Evolutionary conservation across 1,140 invertebrate species (phyloP).

Genomic region (Hermetia illucens): DNA sequence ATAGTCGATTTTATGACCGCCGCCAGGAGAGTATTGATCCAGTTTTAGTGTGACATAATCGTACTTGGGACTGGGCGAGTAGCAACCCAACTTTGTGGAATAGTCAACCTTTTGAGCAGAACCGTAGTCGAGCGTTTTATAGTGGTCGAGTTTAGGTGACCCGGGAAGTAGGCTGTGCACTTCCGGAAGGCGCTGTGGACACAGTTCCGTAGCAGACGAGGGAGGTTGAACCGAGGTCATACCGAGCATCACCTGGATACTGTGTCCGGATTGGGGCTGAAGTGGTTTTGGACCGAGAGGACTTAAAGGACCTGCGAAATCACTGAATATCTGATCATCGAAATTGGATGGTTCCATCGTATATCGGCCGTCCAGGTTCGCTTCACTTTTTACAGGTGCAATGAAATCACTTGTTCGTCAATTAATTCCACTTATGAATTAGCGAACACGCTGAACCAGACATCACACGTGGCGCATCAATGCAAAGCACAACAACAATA

Average conservation of each 20-base stretch:
- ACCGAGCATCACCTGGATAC: constrained; percentile 57
- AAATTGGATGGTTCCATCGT: constrained; percentile 56
- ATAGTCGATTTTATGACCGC: constrained; percentile 14
- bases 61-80: constrained; percentile 27
- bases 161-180: constrained; percentile 27
- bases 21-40: constrained; percentile 6
- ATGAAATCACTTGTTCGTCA: too few species aligned
- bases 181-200: constrained; percentile 21
- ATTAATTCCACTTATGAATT: too few species aligned
- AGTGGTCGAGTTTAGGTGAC: constrained; percentile 18
- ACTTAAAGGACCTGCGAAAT: constrained; percentile 37
- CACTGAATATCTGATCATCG: constrained; percentile 59
- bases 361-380: too few species aligned
- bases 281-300: constrained; percentile 25
- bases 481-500: too few species aligned
- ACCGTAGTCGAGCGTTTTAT: constrained; percentile 15
- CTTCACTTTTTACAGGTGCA: too few species aligned
- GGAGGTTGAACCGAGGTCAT: constrained; percentile 19
- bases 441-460: too few species aligned
- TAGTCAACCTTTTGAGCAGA: constrained; percentile 18
- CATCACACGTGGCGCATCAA: too few species aligned
- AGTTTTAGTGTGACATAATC: constrained; percentile 18
- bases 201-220: constrained; percentile 14
- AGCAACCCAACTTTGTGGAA: constrained; percentile 25
- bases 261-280: constrained; percentile 29